phyloP scores from a whole-genome alignment of 2,888 invertebrate genomes.

The Cheiracanthium punctorium region DNA sequence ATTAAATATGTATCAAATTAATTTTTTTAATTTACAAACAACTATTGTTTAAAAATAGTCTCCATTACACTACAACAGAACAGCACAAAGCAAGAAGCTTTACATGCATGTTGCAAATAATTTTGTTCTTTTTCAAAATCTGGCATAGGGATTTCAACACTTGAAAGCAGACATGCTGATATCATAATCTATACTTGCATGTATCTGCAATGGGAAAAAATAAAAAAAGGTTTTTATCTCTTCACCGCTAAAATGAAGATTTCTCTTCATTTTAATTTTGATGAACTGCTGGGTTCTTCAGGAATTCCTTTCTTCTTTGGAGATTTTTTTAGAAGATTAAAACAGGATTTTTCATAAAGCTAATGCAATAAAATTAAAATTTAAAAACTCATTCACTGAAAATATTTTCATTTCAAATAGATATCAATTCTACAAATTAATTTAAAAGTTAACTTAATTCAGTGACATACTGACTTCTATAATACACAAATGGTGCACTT shows the following conservation, averaged over 20 bases:
- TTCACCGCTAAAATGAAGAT: not conserved
- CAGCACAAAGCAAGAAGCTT: not conserved
- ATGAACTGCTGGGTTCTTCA: conserved; percentile 47
- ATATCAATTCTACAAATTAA: too few species aligned
- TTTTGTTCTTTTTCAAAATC: too few species aligned
- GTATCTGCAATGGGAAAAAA: too few species aligned
- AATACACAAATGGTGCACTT: too few species aligned
- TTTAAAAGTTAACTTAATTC: too few species aligned
- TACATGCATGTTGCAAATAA: not conserved
- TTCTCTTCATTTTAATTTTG: conserved; percentile 45
- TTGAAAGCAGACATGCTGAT: not conserved
- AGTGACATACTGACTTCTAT: too few species aligned
- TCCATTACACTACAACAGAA: too few species aligned
- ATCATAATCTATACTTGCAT: conserved; percentile 43
- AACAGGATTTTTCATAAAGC: conserved; percentile 61
- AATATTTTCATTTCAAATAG: not conserved
- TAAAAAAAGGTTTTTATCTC: not conserved
- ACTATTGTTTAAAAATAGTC: too few species aligned
- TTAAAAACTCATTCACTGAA: not conserved
- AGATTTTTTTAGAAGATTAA: conserved; percentile 62
- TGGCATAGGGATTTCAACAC: too few species aligned
- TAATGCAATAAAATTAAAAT: conserved; percentile 21
- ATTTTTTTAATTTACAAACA: too few species aligned
- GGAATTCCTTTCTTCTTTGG: conserved; percentile 58
- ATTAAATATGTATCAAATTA: too few species aligned